Percentiles rank a stretch among this genome's conserved stretches.
Evolutionary conservation across 2,797 vertebrate genomes (phyloP).

Genomic region (Linurgus olivaceus): DNA sequence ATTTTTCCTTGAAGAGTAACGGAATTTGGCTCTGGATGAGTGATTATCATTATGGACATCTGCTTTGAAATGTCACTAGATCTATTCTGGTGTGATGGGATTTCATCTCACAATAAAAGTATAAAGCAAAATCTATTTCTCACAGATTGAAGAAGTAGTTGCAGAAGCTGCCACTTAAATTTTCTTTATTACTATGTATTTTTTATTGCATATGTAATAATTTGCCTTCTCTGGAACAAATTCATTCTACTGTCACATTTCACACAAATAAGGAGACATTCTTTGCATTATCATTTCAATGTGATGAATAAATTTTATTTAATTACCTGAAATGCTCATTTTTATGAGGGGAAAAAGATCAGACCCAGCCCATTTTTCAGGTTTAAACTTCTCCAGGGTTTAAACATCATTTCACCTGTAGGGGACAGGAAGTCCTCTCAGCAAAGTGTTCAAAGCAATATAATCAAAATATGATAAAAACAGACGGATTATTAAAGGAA

Average conservation of each 20-base stretch:
- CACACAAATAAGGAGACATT: conserved; percentile 72
- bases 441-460: conserved; percentile 34
- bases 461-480: conserved; percentile 24
- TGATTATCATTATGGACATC: not conserved
- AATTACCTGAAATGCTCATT: conserved; percentile 74
- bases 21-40: conserved; percentile 5
- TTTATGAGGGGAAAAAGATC: conserved; percentile 85
- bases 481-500: conserved; percentile 50
- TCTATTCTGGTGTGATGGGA: not conserved
- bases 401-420: conserved; percentile 11
- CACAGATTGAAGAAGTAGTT: conserved; percentile 22
- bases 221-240: conserved; percentile 51
- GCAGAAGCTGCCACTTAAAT: conserved; percentile 3
- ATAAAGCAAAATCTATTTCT: conserved; percentile 19
- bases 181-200: conserved; percentile 26
- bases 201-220: conserved; percentile 51
- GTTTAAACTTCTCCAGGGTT: conserved; percentile 62
- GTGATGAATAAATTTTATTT: conserved; percentile 71
- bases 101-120: conserved; percentile 14
- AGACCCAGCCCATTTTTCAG: conserved; percentile 83
- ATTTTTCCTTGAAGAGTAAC: not conserved
- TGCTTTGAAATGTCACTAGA: conserved; percentile 27
- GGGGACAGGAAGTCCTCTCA: conserved; percentile 52
- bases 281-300: conserved; percentile 79
- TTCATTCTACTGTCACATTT: conserved; percentile 48